phyloP scores from a whole-genome alignment of 2,797 vertebrate species.

The Salarias fasciatus region DNA sequence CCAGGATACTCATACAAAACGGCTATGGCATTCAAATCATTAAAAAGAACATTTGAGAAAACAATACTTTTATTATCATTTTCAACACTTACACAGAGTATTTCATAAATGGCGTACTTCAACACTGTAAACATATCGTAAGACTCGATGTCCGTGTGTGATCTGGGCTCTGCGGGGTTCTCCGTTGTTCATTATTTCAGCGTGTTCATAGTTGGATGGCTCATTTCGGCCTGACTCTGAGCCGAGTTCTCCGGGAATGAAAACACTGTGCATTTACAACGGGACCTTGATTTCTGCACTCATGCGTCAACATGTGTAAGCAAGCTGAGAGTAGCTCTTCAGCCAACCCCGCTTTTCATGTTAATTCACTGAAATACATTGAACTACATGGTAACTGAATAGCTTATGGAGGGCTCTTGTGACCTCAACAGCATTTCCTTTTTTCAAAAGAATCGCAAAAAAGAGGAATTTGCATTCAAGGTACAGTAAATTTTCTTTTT shows the following conservation, averaged over 20 bases:
- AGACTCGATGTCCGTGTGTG: constrained; percentile 92
- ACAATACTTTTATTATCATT: constrained; percentile 89
- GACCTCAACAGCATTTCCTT: constrained; percentile 85
- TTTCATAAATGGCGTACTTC: constrained; percentile 95
- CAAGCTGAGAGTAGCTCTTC: constrained; percentile 85
- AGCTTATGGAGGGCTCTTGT: constrained; percentile 56
- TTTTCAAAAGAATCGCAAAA: constrained; percentile 84
- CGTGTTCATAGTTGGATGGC: constrained; percentile 49
- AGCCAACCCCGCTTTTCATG: constrained; percentile 74
- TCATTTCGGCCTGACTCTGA: constrained; percentile 53
- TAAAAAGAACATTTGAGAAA: constrained; percentile 90
- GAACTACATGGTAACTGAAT: constrained; percentile 39
- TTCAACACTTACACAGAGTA: constrained; percentile 97
- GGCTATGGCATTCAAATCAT: constrained; percentile 90
- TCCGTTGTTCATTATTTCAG: constrained; percentile 38
- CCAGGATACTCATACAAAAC: constrained; percentile 93
- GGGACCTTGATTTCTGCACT: constrained; percentile 55
- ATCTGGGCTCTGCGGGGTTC: constrained; percentile 82
- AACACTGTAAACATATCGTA: constrained; percentile 99
- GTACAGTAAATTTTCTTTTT: constrained; percentile 81
- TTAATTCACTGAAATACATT: constrained; percentile 70
- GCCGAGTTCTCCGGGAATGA: constrained; percentile 35
- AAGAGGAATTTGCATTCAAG: constrained; percentile 89
- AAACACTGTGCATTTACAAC: constrained; percentile 44
- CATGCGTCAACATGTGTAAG: constrained; percentile 68